Conservation (phyloP, 2,113 vertebrate genomes). For the Vimba vimba region DNA sequence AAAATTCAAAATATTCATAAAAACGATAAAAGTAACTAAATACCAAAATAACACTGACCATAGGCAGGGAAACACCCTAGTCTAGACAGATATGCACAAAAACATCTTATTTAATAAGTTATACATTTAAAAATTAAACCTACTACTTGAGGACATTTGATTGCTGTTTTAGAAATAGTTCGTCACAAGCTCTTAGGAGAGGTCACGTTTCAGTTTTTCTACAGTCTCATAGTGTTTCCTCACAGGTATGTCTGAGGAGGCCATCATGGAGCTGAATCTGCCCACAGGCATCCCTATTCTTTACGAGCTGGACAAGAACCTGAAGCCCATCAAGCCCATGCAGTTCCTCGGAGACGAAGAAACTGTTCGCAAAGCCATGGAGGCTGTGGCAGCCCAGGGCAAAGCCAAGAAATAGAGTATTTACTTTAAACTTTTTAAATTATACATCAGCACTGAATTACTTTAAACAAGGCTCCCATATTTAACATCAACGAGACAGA, state of each 20-base stretch:
- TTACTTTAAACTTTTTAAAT: background rate
- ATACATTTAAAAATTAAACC: no score
- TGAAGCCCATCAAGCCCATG: constrained; percentile 87
- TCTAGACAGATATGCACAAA: no score
- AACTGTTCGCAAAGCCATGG: constrained; percentile 87
- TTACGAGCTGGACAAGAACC: constrained; percentile 86
- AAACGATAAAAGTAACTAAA: no score
- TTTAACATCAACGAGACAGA: background rate
- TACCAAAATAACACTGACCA: no score
- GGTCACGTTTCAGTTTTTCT: background rate
- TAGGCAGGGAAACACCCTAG: no score
- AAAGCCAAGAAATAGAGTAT: constrained; percentile 69
- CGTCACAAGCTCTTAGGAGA: background rate
- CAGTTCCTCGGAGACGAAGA: constrained; percentile 88
- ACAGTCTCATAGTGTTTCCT: background rate
- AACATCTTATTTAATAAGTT: no score
- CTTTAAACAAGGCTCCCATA: background rate
- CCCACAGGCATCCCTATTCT: constrained; percentile 87
- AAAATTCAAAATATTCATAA: no score
- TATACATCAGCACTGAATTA: constrained; percentile 29
- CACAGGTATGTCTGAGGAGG: constrained; percentile 82
- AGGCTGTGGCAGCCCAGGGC: constrained; percentile 86
- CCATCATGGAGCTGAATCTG: constrained; percentile 89
- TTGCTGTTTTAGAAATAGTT: no score
- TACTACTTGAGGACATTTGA: no score